These are phyloP conservation scores for Aporophyla nigra DNA, from an alignment of 2,888 invertebrate species.

Conservation along the genomic window DNA sequence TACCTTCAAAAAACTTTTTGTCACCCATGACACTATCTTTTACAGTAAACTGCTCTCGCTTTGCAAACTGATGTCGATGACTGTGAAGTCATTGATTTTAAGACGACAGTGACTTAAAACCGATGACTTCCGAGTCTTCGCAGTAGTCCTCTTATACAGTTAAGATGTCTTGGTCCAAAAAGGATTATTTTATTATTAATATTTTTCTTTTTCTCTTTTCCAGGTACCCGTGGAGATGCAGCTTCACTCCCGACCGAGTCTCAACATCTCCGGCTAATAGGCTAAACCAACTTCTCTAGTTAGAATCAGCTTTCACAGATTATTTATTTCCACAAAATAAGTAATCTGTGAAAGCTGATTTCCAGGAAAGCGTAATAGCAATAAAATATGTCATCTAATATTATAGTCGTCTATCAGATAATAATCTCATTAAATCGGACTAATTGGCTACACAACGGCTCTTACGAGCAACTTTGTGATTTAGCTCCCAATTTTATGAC, in stretches of 20 bases:
- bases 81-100: no score
- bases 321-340: constrained; percentile 38
- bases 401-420: background rate
- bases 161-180: no score
- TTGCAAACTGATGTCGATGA: background rate
- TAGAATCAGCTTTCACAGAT: constrained; percentile 49
- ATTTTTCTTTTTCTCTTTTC: background rate
- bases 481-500: constrained; percentile 21
- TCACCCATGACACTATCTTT: background rate
- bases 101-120: no score
- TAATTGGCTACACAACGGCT: constrained; percentile 14
- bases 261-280: background rate
- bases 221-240: constrained; percentile 14
- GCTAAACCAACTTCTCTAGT: background rate
- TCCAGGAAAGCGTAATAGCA: background rate
- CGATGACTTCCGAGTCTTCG: background rate
- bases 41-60: background rate
- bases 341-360: constrained; percentile 56
- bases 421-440: constrained; percentile 18
- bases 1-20: background rate
- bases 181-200: no score
- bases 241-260: background rate
- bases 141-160: background rate
- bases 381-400: background rate
- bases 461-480: background rate